These are phyloP conservation scores for Pharmacophagus antenor DNA, from an alignment of 2,888 invertebrate genomes.

Conservation along the genomic window DNA sequence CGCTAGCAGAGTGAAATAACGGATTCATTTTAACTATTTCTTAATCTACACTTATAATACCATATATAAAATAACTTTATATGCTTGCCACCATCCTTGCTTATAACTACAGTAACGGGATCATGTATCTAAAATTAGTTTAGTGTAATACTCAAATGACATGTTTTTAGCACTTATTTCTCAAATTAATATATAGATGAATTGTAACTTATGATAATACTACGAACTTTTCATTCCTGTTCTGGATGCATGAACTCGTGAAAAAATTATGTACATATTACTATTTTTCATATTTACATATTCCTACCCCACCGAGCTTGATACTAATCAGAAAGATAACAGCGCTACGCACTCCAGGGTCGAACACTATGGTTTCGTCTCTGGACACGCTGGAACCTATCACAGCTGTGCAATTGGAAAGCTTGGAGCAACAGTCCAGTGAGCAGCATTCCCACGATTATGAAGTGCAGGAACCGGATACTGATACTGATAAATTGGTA, in stretches of 20 bases:
- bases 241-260: slow-evolving; percentile 14
- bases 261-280: slow-evolving; percentile 22
- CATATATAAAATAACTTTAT: neutral
- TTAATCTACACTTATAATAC: neutral
- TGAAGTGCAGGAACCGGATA: slow-evolving; percentile 75
- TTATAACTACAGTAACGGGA: slow-evolving; percentile 32
- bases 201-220: neutral
- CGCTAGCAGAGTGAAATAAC: no score
- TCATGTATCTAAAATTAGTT: neutral
- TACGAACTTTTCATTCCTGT: neutral
- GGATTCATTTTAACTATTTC: neutral
- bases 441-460: slow-evolving; percentile 71
- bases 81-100: slow-evolving; percentile 39
- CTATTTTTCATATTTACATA: slow-evolving; percentile 23
- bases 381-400: slow-evolving; percentile 85
- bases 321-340: slow-evolving; percentile 78
- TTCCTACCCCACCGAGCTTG: slow-evolving; percentile 67
- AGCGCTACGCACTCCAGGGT: slow-evolving; percentile 82
- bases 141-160: neutral
- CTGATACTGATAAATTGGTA: slow-evolving; percentile 73
- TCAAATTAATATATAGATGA: neutral
- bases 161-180: neutral
- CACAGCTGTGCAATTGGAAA: slow-evolving; percentile 75
- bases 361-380: slow-evolving; percentile 91
- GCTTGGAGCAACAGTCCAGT: slow-evolving; percentile 71